Conservation (phyloP, 2,797 vertebrate genomes). For the Lepidocolaptes lacrymiger region DNA sequence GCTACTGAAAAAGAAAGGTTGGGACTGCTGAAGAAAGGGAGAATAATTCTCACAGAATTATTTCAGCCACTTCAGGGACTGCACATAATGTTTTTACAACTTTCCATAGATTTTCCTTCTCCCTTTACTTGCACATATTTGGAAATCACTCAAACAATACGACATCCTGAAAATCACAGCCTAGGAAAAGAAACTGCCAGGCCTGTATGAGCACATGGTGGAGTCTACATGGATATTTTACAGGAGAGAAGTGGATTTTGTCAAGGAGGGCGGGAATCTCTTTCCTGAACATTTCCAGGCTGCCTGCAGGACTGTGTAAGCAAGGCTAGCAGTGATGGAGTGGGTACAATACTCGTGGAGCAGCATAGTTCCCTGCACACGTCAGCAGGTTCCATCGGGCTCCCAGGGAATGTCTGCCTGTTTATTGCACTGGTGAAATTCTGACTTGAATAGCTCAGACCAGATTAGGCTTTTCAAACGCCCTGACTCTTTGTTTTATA, state of each 20-base stretch:
- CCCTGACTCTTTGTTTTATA: not conserved
- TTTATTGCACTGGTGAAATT: not conserved
- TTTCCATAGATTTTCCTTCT: slow-evolving; percentile 1
- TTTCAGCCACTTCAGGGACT: not conserved
- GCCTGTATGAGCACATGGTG: not conserved
- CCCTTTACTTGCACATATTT: not conserved
- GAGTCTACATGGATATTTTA: not conserved
- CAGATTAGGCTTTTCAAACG: not conserved
- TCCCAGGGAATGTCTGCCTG: slow-evolving; percentile 3
- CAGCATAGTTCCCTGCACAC: slow-evolving; percentile 23
- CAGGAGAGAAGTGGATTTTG: slow-evolving; percentile 30
- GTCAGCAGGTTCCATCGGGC: slow-evolving; percentile 20
- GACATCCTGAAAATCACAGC: not conserved
- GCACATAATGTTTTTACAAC: not conserved
- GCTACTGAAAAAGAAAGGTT: slow-evolving; percentile 18
- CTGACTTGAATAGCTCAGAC: not conserved
- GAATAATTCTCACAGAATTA: slow-evolving; percentile 26
- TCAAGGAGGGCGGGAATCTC: not conserved
- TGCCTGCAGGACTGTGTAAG: not conserved
- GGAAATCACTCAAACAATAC: not conserved
- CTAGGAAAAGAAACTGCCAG: not conserved
- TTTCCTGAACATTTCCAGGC: not conserved
- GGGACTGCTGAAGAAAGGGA: not conserved
- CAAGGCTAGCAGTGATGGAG: slow-evolving; percentile 21
- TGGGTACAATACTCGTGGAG: not conserved